Percentiles rank a stretch among this genome's conserved stretches.
Evolutionary conservation across 2,797 vertebrate genomes (phyloP).

Genomic region (Acridotheres tristis): DNA sequence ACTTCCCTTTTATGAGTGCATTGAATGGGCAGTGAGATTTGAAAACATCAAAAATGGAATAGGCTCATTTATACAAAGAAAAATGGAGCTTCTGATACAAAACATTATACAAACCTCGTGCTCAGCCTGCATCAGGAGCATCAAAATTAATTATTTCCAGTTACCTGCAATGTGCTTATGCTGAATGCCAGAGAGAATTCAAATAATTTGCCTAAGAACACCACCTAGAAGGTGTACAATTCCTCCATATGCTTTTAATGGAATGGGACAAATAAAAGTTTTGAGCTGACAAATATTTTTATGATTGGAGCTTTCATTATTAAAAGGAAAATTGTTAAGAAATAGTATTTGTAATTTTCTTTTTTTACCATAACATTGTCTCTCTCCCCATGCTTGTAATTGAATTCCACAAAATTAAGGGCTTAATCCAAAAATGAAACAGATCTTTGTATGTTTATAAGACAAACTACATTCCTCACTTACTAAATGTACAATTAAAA

Average conservation of each 20-base stretch:
- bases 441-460: slow-evolving; percentile 65
- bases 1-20: background rate
- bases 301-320: background rate
- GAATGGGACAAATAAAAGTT: slow-evolving; percentile 7
- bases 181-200: background rate
- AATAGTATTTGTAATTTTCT: background rate
- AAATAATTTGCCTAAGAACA: background rate
- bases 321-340: slow-evolving; percentile 24
- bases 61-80: background rate
- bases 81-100: background rate
- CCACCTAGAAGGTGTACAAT: background rate
- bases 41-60: background rate
- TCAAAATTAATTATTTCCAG: slow-evolving; percentile 28
- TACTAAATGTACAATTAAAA: slow-evolving; percentile 72
- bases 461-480: slow-evolving; percentile 62
- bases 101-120: background rate
- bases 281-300: slow-evolving; percentile 11
- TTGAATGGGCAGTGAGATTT: background rate
- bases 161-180: background rate
- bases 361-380: background rate
- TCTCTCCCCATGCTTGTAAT: slow-evolving; percentile 36
- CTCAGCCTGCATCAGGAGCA: background rate
- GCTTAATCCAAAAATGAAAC: slow-evolving; percentile 59
- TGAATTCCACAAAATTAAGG: slow-evolving; percentile 61
- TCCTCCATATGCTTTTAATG: background rate